Evolutionary conservation across 2,888 invertebrate genomes (phyloP).

Genomic region (Trissolcus brochymenae): DNA sequence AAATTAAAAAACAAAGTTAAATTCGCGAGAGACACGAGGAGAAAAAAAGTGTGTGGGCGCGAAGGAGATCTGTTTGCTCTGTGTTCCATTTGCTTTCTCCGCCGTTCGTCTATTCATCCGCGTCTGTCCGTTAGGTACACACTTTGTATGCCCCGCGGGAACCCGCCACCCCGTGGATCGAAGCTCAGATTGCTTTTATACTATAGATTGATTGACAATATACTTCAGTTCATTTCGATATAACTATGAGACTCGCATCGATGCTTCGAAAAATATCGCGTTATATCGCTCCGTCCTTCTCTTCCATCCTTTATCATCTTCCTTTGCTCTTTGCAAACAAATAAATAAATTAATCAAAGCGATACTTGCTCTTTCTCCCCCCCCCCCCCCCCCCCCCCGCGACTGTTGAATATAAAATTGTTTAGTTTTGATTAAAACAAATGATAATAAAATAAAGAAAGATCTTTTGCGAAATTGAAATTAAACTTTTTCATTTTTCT

Average conservation of each 20-base stretch:
- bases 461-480: no score
- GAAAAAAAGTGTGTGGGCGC: conserved; percentile 31
- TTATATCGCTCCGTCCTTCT: conserved; percentile 4
- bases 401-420: no score
- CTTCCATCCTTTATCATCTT: neutral
- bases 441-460: no score
- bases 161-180: conserved; percentile 70
- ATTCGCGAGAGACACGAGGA: conserved; percentile 28
- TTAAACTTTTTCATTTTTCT: no score
- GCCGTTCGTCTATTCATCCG: conserved; percentile 56
- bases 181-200: conserved; percentile 76
- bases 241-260: conserved; percentile 58
- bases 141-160: conserved; percentile 70
- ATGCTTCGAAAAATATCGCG: conserved; percentile 37
- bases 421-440: no score
- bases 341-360: no score
- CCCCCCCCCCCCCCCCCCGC: no score
- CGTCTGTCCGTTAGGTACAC: conserved; percentile 59
- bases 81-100: conserved; percentile 55
- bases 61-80: conserved; percentile 57
- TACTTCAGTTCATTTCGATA: conserved; percentile 70
- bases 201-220: conserved; percentile 76
- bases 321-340: neutral
- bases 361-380: no score
- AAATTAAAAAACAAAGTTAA: conserved; percentile 48